phyloP scores from a whole-genome alignment of 2,113 vertebrate genomes.

The Strix aluco region DNA sequence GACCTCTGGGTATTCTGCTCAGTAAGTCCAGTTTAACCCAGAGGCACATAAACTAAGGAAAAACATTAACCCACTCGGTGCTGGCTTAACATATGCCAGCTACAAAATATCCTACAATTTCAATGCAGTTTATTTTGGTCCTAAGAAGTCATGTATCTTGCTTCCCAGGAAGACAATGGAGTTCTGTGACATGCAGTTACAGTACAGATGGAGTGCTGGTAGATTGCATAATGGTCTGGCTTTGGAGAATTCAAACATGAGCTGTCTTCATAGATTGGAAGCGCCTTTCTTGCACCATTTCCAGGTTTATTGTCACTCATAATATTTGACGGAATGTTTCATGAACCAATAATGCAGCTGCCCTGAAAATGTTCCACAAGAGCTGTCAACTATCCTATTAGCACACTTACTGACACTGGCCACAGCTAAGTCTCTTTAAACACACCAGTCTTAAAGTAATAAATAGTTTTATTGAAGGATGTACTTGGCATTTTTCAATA shows the following conservation, averaged over 20 bases:
- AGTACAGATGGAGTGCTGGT: conserved; percentile 24
- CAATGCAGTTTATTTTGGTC: conserved; percentile 47
- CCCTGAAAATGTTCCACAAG: conserved; percentile 60
- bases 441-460: conserved; percentile 38
- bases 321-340: conserved; percentile 67
- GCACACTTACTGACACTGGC: conserved; percentile 55
- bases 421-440: conserved; percentile 57
- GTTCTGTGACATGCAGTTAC: conserved; percentile 23
- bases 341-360: conserved; percentile 64
- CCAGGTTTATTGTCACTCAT: conserved; percentile 71
- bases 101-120: background rate
- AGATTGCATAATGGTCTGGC: conserved; percentile 47
- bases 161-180: conserved; percentile 38
- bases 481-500: conserved; percentile 34
- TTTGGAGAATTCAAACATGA: conserved; percentile 42
- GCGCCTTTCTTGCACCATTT: conserved; percentile 52
- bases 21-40: background rate
- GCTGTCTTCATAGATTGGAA: conserved; percentile 53
- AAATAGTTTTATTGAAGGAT: conserved; percentile 30
- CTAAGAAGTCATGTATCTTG: background rate
- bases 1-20: background rate
- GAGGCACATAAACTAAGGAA: background rate
- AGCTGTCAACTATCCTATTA: conserved; percentile 67
- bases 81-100: background rate
- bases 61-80: background rate